A percentile compares a stretch with the other conserved stretches of the same genome.
phyloP scores from a whole-genome alignment of 1,140 invertebrate genomes.

The Lepeophtheirus salmonis region DNA sequence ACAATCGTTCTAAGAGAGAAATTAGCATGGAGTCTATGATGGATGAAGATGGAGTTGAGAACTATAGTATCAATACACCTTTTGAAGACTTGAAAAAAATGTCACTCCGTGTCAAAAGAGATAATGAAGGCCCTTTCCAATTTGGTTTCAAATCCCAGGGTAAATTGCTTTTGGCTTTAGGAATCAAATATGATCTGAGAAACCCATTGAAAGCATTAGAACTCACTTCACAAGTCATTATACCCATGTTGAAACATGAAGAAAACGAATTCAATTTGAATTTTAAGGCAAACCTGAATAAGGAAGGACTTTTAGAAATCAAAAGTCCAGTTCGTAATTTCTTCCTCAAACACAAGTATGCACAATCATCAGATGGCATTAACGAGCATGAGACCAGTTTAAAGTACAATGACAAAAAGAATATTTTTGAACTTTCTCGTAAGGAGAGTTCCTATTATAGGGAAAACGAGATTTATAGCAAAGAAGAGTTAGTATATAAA shows the following conservation, averaged over 20 bases:
- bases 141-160: neutral
- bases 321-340: neutral
- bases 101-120: neutral
- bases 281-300: neutral
- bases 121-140: neutral
- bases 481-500: neutral
- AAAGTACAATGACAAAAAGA: neutral
- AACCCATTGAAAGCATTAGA: neutral
- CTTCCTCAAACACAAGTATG: neutral
- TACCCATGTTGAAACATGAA: neutral
- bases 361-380: neutral
- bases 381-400: neutral
- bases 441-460: neutral
- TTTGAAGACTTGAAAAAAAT: neutral
- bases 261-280: neutral
- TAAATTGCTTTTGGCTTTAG: neutral
- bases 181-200: neutral
- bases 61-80: neutral
- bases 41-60: neutral
- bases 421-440: neutral
- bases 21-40: neutral
- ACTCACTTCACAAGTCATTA: neutral
- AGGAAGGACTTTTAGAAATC: neutral
- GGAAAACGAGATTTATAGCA: neutral
- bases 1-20: slow-evolving; percentile 2